Evolutionary conservation across 1,140 invertebrate genomes (phyloP).

Genomic region (Halesus radiatus): DNA sequence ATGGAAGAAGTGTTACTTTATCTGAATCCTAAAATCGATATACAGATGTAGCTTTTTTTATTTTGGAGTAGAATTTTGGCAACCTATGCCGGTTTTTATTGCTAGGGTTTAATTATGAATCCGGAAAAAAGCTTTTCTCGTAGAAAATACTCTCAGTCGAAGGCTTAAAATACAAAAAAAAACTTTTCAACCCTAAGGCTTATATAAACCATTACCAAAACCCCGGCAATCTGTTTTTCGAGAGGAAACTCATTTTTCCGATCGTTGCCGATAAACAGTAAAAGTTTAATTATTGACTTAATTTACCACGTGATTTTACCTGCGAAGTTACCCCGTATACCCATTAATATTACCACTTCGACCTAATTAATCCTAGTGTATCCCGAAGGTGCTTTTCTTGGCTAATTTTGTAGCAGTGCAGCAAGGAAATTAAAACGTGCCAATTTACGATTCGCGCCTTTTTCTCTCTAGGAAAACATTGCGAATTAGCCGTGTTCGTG

Average conservation of each 20-base stretch:
- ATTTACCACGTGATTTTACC: constrained; percentile 3
- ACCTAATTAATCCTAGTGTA: not conserved
- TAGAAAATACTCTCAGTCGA: too few species aligned
- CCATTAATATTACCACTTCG: not conserved
- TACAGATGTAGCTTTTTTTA: too few species aligned
- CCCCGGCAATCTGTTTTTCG: not conserved
- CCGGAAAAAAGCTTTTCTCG: too few species aligned
- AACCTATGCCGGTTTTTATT: too few species aligned
- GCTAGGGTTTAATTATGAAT: too few species aligned
- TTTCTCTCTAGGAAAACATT: not conserved
- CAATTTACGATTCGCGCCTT: not conserved
- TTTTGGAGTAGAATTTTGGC: too few species aligned
- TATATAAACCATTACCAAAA: too few species aligned
- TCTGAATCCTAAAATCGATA: too few species aligned
- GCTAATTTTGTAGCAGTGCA: not conserved
- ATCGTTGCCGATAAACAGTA: not conserved
- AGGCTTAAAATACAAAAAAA: too few species aligned
- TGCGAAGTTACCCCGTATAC: not conserved
- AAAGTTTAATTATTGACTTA: constrained; percentile 22
- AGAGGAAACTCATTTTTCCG: not conserved
- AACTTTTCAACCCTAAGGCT: too few species aligned
- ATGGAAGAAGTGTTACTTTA: too few species aligned
- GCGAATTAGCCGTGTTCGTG: not conserved
- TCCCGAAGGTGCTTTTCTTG: not conserved
- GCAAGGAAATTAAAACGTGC: not conserved